Conservation (phyloP, 2,888 invertebrate species). For the Sceliomorpha sp. region DNA sequence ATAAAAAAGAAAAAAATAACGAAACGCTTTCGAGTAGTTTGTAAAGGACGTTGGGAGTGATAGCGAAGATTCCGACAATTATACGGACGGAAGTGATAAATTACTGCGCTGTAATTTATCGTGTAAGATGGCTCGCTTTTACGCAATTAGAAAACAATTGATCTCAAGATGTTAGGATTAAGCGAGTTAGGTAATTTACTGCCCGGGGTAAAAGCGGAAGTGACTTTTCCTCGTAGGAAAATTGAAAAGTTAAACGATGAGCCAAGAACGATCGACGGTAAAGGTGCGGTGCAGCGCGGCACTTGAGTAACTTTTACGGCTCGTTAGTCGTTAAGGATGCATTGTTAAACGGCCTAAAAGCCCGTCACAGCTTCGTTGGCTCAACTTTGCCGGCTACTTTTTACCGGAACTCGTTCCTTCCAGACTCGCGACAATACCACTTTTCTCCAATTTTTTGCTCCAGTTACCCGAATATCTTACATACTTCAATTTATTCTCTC, state of each 20-base stretch:
- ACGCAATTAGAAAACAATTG: conserved; percentile 43
- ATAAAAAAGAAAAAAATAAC: too few species aligned
- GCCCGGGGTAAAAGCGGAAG: conserved; percentile 7
- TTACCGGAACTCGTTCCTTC: neutral
- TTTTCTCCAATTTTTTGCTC: conserved; percentile 10
- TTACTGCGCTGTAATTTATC: too few species aligned
- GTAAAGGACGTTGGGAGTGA: too few species aligned
- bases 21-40: too few species aligned
- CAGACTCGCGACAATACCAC: neutral
- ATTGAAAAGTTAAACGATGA: conserved; percentile 32
- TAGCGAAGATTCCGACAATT: too few species aligned
- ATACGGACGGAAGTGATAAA: too few species aligned
- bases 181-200: conserved; percentile 12
- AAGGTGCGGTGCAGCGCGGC: conserved; percentile 12
- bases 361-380: conserved; percentile 1
- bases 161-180: conserved; percentile 25
- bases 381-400: neutral
- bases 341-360: conserved; percentile 41
- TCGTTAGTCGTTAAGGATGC: conserved; percentile 32
- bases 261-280: conserved; percentile 17
- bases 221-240: conserved; percentile 16
- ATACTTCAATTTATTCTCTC: too few species aligned
- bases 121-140: conserved; percentile 30
- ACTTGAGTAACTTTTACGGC: conserved; percentile 28
- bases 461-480: conserved; percentile 3